Evolutionary conservation across 2,113 vertebrate species (phyloP).

Genomic region (Brachypteracias leptosomus): DNA sequence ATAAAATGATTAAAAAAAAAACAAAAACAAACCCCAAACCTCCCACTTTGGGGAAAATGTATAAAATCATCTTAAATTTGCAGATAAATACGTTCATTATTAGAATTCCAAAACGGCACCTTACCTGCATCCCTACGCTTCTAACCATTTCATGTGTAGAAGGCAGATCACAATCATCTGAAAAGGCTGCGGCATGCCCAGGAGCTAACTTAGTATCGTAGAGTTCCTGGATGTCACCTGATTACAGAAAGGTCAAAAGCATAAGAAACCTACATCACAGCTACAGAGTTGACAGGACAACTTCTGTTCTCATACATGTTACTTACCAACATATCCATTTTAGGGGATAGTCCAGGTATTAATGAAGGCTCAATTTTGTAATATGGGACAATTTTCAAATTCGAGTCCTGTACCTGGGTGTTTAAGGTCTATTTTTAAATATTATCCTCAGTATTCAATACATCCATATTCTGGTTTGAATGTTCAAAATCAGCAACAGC

Average conservation of each 20-base stretch:
- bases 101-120: not conserved
- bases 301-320: not conserved
- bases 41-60: not conserved
- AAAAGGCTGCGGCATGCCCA: slow-evolving; percentile 93
- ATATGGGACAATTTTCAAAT: not conserved
- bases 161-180: slow-evolving; percentile 91
- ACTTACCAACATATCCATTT: not conserved
- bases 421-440: not conserved
- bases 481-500: not conserved
- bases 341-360: not conserved
- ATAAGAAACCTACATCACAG: not conserved
- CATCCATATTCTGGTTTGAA: not conserved
- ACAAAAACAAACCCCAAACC: too few species aligned
- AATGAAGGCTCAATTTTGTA: not conserved
- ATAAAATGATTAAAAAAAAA: not conserved
- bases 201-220: slow-evolving; percentile 79
- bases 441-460: not conserved
- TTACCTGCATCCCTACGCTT: slow-evolving; percentile 94
- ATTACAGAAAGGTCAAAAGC: not conserved
- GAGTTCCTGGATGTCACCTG: slow-evolving; percentile 92
- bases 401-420: not conserved
- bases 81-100: not conserved
- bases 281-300: not conserved
- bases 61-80: not conserved
- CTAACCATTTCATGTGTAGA: slow-evolving; percentile 87